Evolutionary conservation across 2,888 invertebrate genomes (phyloP), one percentile per base, ranked within the genome.

Genomic region (Drosophila kambysellisi): DNA sequence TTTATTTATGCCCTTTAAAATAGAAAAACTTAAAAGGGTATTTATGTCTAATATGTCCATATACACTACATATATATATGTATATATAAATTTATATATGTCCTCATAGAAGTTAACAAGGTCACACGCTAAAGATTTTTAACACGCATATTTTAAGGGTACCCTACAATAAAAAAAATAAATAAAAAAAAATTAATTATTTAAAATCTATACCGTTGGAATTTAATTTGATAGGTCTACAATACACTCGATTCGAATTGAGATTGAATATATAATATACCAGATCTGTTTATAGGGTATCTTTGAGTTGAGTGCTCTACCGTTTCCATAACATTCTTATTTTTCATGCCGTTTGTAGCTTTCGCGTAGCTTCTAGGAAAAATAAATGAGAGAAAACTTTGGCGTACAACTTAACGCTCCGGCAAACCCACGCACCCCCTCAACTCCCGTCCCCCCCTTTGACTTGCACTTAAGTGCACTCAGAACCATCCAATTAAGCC

Each of bases 401-500:
- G 48, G 35, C 41, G 30, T 32, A 53, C 46, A 72, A 51, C 67
- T 76, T 61, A 58, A 73, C 59, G 72, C 62, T 50, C 48, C 35
- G 51, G 33, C 43, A 48, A 25, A 50, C 68, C 32, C 4, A n/a
- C 39, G 33, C 39, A 50, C 30, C 7, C 29, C 9, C 3, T 30
- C 48, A 12, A 17, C 9, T 1, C 2, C 39, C 25, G 0, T 50
- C 25, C 25, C 0, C 8, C 48, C 56, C 11, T 33, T 61, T 39
- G 62, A 61, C 61, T 54, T 78, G 64, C 61, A 61, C 37, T 72
- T 58, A 57, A 77, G 63, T 77, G 76, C 74, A 59, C 61, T 66
- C 62, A 37, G 54, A 56, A n/a, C 50, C 43, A 61, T 46, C n/a
- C n/a, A 41, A 15, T 46, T 25, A 32, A 62, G 56, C 46, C 57